A percentile compares a stretch with the other conserved stretches of the same genome.
These are phyloP conservation scores for Notolabrus celidotus DNA, from an alignment of 2,797 vertebrate genomes.

Conservation along the genomic window DNA sequence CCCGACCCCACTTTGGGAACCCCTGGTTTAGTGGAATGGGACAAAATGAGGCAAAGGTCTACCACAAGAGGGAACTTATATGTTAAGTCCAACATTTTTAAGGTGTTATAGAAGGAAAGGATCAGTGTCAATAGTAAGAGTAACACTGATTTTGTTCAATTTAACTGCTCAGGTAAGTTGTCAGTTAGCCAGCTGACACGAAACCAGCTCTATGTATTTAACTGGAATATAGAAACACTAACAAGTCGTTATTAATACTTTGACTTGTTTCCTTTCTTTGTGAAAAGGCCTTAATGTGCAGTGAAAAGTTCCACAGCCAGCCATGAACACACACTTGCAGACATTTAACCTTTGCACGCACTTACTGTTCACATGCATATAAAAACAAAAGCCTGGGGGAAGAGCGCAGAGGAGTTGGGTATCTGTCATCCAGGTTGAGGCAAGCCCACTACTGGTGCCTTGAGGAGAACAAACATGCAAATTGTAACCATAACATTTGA, in stretches of 20 bases:
- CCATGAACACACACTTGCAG: constrained; percentile 10
- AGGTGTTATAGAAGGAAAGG: too few relatives aligned
- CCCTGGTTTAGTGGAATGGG: too few relatives aligned
- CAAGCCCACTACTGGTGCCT: constrained; percentile 51
- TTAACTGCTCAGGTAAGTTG: not conserved
- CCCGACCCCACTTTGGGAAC: too few relatives aligned
- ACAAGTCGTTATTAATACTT: constrained; percentile 6
- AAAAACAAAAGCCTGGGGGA: constrained; percentile 3
- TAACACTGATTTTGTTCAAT: not conserved
- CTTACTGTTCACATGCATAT: not conserved
- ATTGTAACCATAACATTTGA: constrained; percentile 40
- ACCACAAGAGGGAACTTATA: not conserved
- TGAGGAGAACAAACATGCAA: constrained; percentile 27
- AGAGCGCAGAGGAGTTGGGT: constrained; percentile 1
- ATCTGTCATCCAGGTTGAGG: constrained; percentile 53
- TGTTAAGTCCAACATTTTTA: constrained; percentile 1
- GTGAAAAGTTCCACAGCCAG: constrained; percentile 5
- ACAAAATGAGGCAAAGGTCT: not conserved
- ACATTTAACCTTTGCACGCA: not conserved
- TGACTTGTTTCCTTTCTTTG: not conserved
- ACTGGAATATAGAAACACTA: not conserved
- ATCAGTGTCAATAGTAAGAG: not conserved
- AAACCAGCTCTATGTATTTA: not conserved
- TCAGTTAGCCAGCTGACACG: not conserved
- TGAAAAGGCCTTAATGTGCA: constrained; percentile 16